A percentile compares a stretch with the other conserved stretches of the same genome.
Evolutionary conservation across 2,888 invertebrate genomes (phyloP).

Genomic region (Drosophila kanekoi): DNA sequence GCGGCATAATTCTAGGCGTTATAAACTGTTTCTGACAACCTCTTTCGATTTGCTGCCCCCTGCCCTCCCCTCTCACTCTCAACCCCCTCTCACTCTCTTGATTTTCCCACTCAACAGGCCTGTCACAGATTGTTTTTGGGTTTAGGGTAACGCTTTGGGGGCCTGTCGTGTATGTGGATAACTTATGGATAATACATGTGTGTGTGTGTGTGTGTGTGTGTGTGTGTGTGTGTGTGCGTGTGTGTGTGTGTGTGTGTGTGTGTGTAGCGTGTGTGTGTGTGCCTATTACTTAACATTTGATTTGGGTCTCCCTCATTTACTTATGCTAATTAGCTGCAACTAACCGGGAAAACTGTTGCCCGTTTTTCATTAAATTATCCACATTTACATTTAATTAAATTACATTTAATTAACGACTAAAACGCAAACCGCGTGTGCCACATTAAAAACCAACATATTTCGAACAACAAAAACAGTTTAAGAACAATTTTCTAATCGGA

Average conservation of each 20-base stretch:
- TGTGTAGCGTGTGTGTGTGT: slow-evolving; percentile 26
- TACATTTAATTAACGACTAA: slow-evolving; percentile 42
- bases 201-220: slow-evolving; percentile 23
- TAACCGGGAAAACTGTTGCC: slow-evolving; percentile 37
- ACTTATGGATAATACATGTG: slow-evolving; percentile 35
- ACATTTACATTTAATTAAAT: slow-evolving; percentile 54
- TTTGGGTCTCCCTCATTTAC: slow-evolving; percentile 48
- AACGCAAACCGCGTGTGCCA: background rate
- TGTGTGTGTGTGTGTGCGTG: slow-evolving; percentile 27
- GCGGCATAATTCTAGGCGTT: slow-evolving; percentile 76
- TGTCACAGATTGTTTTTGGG: slow-evolving; percentile 24
- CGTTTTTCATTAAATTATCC: slow-evolving; percentile 32
- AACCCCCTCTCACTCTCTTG: background rate
- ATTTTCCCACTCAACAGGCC: slow-evolving; percentile 9
- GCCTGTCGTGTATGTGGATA: slow-evolving; percentile 3
- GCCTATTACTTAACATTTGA: slow-evolving; percentile 53
- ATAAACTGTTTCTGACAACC: slow-evolving; percentile 77
- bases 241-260: slow-evolving; percentile 25
- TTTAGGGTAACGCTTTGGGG: slow-evolving; percentile 5
- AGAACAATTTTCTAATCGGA: too few relatives aligned
- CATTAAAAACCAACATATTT: background rate
- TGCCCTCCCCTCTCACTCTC: background rate
- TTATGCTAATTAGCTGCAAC: slow-evolving; percentile 63
- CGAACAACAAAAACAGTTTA: background rate
- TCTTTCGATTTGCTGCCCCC: slow-evolving; percentile 28